These are phyloP conservation scores for Elephantulus edwardii DNA, from an alignment of 2,113 vertebrate genomes.

Conservation along the genomic window DNA sequence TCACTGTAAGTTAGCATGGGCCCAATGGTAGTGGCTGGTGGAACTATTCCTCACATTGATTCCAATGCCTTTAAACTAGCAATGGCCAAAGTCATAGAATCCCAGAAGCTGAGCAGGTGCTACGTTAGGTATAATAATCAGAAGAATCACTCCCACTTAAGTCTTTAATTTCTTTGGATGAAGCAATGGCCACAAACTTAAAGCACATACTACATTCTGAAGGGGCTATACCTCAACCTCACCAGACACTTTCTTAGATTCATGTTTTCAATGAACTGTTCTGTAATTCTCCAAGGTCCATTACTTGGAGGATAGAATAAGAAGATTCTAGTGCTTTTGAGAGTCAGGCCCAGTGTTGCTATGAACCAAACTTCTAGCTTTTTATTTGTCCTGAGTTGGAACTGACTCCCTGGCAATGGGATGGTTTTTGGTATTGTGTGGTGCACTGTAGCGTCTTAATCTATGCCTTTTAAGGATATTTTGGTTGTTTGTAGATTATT, in stretches of 20 bases:
- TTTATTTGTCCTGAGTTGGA: too few relatives aligned
- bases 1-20: too few relatives aligned
- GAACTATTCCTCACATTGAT: not conserved
- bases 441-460: not conserved
- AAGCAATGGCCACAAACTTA: not conserved
- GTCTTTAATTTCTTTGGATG: not conserved
- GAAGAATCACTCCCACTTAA: not conserved
- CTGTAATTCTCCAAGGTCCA: not conserved
- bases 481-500: not conserved
- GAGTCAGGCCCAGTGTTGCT: too few relatives aligned
- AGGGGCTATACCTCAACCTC: not conserved
- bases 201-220: not conserved
- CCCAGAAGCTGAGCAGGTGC: not conserved
- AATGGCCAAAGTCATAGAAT: not conserved
- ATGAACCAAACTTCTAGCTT: not conserved
- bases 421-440: not conserved
- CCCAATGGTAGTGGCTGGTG: too few relatives aligned
- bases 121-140: too few relatives aligned
- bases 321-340: not conserved
- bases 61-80: too few relatives aligned
- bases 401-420: too few relatives aligned
- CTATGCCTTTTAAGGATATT: not conserved
- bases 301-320: not conserved
- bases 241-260: not conserved
- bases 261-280: not conserved